Evolutionary conservation across 2,888 invertebrate species (phyloP), one percentile per base, ranked within the genome.

Genomic region (Pomacea canaliculata): DNA sequence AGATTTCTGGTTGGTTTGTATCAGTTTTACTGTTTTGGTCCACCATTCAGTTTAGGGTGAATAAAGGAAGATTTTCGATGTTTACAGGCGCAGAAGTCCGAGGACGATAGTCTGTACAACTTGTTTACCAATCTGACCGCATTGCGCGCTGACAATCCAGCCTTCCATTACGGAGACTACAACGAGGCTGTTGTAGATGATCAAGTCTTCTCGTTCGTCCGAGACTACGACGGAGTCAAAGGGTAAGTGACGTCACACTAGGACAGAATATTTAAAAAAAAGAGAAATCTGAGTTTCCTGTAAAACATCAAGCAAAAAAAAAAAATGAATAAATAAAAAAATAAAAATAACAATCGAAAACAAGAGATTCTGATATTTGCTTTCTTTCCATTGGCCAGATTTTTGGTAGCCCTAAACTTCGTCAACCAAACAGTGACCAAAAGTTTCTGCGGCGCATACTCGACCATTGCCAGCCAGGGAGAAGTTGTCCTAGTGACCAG

Each of bases 371-470:
- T 37, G 3, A 37, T 37, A 5, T 65, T 46, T 67, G 59, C 13
- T 70, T 56, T n/a, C 49, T 51, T 18, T 49, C 46, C 60, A 18
- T 23, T 10, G 81, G 80, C 56, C 77, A 89, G 89, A 49, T 89
- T 87, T 76, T 79, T 89, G 16, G 85, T 89, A 16, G 86, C 85
- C 3, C 80, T 89, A 13, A 89, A 89, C 80, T 85, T 89, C 73
- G 88, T 86, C 10, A 73, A 77, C 1, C 80, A 66, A 23, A 71
- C 78, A 18, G 80, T 81, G n/a, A 80, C 78, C 19, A 82, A 83
- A 68, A 84, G 87, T 75, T 88, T 82, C 76, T 79, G 77, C 18
- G 82, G 82, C 48, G 73, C 75, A 49, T 85, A 85, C 74, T 66
- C 79, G 60, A 81, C 85, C 0, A 83, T 88, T n/a, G 83, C 83